Base-by-base conservation (phyloP, 2,888 invertebrate species). In the Seladonia tumulorum region DNA sequence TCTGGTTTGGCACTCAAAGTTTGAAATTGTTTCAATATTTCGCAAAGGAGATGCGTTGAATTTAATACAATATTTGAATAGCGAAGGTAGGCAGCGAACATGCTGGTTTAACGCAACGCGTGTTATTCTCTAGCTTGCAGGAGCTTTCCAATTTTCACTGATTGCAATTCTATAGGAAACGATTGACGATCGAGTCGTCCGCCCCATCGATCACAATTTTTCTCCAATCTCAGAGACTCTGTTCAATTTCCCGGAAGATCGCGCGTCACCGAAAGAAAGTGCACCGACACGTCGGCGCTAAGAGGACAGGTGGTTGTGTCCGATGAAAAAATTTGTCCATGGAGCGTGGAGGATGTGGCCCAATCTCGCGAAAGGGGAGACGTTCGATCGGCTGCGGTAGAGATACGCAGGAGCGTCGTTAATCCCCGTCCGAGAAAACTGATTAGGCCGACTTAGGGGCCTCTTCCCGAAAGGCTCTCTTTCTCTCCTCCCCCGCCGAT, bases 401-500 rank as follows among this genome's bases (percentile, higher is more conserved):
- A 22, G 70, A 63, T 80, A 71, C 49, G 49, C 35, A 18, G 39
- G 7, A 70, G 25, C 47, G 35, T 63, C 78, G 88, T 79, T 88
- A 87, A 89, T 88, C 87, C 81, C 74, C 63, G 72, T 74, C 71
- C 78, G 79, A 78, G 75, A 66, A 82, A 83, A 87, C 84, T 87
- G 87, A 87, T 90, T 89, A 87, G 86, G 22, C 60, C 57, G 87
- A 75, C 83, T 75, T 74, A 60, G 68, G 75, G 57, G 5, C 47
- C 35, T n/a, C 47, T 60, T 68, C 57, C 29, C 75, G 68, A 47
- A 68, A 70, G 73, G 76, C 78, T 76, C 76, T 87, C 68, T 25
- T 29, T 53, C 22, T 12, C 57, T n/a, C 60, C 25, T 1, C 25
- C 25, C 49, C 7, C 53, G 7, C 53, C 83, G 70, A 85, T 89